Evolutionary conservation across 1,140 invertebrate genomes (phyloP).

Genomic region (Plutomurus gul): DNA sequence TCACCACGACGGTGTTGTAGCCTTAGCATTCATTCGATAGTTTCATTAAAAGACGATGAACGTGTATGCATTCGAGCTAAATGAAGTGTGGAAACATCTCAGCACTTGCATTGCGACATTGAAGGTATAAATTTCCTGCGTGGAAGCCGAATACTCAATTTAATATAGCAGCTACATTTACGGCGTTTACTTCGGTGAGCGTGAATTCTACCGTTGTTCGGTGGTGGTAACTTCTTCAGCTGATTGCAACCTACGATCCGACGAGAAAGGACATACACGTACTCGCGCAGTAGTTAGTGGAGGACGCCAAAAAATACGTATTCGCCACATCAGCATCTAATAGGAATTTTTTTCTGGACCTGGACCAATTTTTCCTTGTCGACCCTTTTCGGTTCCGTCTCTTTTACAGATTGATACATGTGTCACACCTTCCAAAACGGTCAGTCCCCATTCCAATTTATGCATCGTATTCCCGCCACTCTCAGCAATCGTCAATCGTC

Average conservation of each 20-base stretch:
- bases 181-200: too few relatives aligned
- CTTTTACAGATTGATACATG: slow-evolving; percentile 36
- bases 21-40: too few relatives aligned
- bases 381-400: slow-evolving; percentile 20
- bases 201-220: neutral
- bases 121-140: too few relatives aligned
- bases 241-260: neutral
- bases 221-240: neutral
- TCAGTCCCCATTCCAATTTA: slow-evolving; percentile 17
- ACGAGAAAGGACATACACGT: neutral
- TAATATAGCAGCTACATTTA: too few relatives aligned
- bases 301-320: neutral
- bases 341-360: slow-evolving; percentile 38
- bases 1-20: too few relatives aligned
- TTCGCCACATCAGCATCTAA: slow-evolving; percentile 45
- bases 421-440: slow-evolving; percentile 33
- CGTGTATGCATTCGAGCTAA: too few relatives aligned
- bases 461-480: slow-evolving; percentile 4
- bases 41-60: too few relatives aligned
- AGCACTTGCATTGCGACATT: too few relatives aligned
- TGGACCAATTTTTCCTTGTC: slow-evolving; percentile 49
- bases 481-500: slow-evolving; percentile 4
- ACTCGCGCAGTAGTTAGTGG: neutral
- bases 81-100: too few relatives aligned
- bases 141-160: too few relatives aligned